phyloP scores from a whole-genome alignment of 2,113 vertebrate genomes.

The Petrocephalus microphthalmus region DNA sequence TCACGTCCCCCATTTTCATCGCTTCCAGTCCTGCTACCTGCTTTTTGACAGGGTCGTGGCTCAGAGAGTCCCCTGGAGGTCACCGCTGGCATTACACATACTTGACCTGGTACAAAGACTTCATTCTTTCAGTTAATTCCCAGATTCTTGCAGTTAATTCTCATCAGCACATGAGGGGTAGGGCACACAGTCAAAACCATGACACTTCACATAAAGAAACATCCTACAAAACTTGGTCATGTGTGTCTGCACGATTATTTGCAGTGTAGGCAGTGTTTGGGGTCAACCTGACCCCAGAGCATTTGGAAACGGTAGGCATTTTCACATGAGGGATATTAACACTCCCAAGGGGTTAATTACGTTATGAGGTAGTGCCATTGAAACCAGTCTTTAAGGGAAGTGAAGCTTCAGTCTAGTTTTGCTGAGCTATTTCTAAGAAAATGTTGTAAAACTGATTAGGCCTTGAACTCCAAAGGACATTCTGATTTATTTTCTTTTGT shows the following conservation, averaged over 20 bases:
- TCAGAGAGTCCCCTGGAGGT: slow-evolving; percentile 20
- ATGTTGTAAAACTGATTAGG: not conserved
- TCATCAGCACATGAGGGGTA: not conserved
- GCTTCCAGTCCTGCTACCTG: slow-evolving; percentile 14
- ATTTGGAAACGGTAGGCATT: no score
- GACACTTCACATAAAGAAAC: not conserved
- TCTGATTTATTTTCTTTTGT: not conserved
- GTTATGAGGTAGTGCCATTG: not conserved
- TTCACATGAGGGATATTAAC: no score
- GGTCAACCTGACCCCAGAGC: no score
- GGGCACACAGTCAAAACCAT: not conserved
- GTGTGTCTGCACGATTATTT: not conserved
- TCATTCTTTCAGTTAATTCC: not conserved
- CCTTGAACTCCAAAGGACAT: not conserved
- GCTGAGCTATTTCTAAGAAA: not conserved
- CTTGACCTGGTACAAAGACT: not conserved
- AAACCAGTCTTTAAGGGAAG: not conserved
- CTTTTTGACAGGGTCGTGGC: not conserved
- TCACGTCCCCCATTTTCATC: slow-evolving; percentile 8
- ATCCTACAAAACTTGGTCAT: not conserved
- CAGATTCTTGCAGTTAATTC: not conserved
- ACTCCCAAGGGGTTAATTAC: no score
- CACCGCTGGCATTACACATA: slow-evolving; percentile 7
- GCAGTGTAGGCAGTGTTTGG: no score
- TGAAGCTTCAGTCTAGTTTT: not conserved